Evolutionary conservation across 2,113 vertebrate species (phyloP).

Genomic region (Macaca mulatta): DNA sequence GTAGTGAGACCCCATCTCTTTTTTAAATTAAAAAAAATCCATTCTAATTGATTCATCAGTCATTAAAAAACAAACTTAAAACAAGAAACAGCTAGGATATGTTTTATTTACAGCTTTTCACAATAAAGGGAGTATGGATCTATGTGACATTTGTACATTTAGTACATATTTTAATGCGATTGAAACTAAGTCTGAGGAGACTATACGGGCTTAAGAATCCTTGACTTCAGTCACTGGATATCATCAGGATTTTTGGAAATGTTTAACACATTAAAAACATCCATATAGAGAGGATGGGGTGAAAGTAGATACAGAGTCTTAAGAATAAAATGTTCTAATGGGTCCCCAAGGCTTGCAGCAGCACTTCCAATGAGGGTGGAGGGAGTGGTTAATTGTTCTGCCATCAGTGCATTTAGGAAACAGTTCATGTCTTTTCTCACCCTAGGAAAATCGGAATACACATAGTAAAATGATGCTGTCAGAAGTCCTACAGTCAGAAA

Average conservation of each 20-base stretch:
- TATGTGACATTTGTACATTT: neutral
- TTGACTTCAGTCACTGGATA: neutral
- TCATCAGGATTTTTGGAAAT: neutral
- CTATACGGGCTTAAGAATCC: neutral
- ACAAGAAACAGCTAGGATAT: neutral
- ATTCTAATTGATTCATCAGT: slow-evolving; percentile 10
- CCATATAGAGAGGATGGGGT: neutral
- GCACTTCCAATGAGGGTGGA: fast-evolving
- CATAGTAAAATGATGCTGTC: neutral
- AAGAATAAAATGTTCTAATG: neutral
- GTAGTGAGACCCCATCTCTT: no score
- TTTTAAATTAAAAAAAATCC: neutral
- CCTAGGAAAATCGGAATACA: neutral
- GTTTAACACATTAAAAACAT: neutral
- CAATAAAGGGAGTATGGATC: neutral
- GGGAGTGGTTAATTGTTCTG: neutral
- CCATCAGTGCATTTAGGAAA: neutral
- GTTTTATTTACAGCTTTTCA: neutral
- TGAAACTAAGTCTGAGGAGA: neutral
- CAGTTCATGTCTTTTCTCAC: neutral
- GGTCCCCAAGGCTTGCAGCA: neutral
- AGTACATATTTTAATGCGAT: no score
- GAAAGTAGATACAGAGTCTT: neutral
- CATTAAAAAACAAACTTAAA: neutral
- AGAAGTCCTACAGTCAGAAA: neutral